Evolutionary conservation across 2,888 invertebrate genomes (phyloP).

Genomic region (Sceliomorpha sp.): DNA sequence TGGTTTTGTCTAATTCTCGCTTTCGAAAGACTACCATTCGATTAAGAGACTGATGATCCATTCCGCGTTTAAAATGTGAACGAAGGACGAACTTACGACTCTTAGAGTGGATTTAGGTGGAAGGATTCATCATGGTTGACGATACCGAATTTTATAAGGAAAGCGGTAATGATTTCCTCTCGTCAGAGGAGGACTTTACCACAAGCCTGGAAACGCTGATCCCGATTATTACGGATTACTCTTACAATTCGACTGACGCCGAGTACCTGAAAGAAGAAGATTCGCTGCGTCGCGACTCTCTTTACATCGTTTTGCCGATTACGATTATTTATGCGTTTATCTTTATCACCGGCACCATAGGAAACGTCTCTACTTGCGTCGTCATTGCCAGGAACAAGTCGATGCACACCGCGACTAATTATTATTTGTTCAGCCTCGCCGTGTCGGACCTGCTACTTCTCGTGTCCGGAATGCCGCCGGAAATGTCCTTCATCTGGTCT

Average conservation of each 20-base stretch:
- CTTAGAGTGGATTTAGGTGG: too few species aligned
- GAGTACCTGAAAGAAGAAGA: slow-evolving; percentile 17
- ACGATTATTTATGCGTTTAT: slow-evolving; percentile 86
- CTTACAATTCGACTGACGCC: background rate
- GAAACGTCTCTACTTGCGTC: slow-evolving; percentile 89
- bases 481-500: slow-evolving; percentile 88
- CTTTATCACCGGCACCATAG: slow-evolving; percentile 87
- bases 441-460: slow-evolving; percentile 88
- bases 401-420: slow-evolving; percentile 93
- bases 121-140: too few species aligned
- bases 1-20: too few species aligned
- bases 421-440: slow-evolving; percentile 90
- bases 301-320: slow-evolving; percentile 85
- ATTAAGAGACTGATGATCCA: too few species aligned
- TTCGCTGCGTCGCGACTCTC: slow-evolving; percentile 79
- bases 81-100: too few species aligned
- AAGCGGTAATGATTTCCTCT: too few species aligned
- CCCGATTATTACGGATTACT: too few species aligned
- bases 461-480: slow-evolving; percentile 89
- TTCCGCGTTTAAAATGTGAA: too few species aligned
- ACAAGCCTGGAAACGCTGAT: slow-evolving; percentile 9
- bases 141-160: too few species aligned
- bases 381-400: slow-evolving; percentile 88
- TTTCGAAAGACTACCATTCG: too few species aligned
- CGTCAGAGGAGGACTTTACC: slow-evolving; percentile 1